Percentiles rank a stretch among this genome's conserved stretches.
Evolutionary conservation across 2,797 vertebrate genomes (phyloP).

Genomic region (Gallirallus australis): DNA sequence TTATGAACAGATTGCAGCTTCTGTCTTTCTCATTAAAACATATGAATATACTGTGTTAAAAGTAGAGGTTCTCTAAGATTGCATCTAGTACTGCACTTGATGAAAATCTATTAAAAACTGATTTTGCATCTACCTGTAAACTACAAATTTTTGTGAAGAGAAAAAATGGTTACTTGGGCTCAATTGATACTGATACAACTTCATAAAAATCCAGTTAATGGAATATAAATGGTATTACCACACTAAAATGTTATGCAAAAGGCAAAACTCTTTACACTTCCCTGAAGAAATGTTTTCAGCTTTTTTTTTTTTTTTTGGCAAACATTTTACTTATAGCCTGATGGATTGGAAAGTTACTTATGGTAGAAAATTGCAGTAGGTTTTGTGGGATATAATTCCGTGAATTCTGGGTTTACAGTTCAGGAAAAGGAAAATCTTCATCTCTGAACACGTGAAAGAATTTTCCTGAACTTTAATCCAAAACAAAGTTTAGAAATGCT

Average conservation of each 20-base stretch:
- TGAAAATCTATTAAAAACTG: neutral
- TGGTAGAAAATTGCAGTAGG: neutral
- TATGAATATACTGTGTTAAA: neutral
- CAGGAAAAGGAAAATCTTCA: neutral
- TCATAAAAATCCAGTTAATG: neutral
- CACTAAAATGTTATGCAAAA: neutral
- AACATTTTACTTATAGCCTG: neutral
- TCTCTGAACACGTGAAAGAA: neutral
- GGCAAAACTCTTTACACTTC: neutral
- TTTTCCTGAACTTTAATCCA: neutral
- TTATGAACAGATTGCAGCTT: neutral
- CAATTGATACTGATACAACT: neutral
- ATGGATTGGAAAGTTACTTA: neutral
- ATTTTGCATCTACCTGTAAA: neutral
- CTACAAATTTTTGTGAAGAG: neutral
- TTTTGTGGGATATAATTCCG: neutral
- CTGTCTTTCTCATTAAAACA: neutral
- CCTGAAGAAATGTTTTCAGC: neutral
- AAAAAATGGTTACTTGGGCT: neutral
- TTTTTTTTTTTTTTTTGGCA: neutral
- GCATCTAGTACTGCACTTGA: neutral
- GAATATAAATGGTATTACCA: neutral
- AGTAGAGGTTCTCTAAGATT: neutral
- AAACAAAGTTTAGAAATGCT: neutral
- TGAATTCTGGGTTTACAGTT: neutral